Conservation (phyloP, 2,888 invertebrate genomes). For the Sinhomidia bicolor region DNA sequence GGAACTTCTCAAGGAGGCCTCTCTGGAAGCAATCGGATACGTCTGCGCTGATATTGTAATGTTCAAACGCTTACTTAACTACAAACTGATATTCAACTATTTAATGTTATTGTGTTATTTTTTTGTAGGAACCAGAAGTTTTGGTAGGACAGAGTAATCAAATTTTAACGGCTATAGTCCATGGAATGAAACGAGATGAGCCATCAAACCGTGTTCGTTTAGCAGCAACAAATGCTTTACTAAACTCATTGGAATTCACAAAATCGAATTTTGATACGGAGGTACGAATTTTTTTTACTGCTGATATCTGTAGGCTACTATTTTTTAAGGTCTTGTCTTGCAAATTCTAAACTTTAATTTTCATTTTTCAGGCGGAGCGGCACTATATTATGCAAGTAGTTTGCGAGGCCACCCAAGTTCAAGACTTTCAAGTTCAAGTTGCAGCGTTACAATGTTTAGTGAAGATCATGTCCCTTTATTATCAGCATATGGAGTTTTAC, state of each 20-base stretch:
- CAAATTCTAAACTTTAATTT: too few relatives aligned
- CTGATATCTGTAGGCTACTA: too few relatives aligned
- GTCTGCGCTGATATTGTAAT: conserved; percentile 97
- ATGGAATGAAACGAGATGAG: conserved; percentile 98
- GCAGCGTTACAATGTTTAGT: conserved; percentile 99
- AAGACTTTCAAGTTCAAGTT: conserved; percentile 95
- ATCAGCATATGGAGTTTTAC: conserved; percentile 99
- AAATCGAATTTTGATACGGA: conserved; percentile 99
- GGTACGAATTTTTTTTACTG: too few relatives aligned
- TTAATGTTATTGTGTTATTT: background rate
- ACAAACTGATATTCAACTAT: background rate
- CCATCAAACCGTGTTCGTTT: conserved; percentile 96
- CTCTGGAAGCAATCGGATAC: conserved; percentile 98
- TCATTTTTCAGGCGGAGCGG: conserved; percentile 87
- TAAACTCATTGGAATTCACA: conserved; percentile 99
- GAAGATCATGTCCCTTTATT: conserved; percentile 98
- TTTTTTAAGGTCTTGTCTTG: too few relatives aligned
- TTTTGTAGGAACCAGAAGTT: conserved; percentile 89
- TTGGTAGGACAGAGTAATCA: conserved; percentile 96
- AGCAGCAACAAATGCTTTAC: conserved; percentile 97
- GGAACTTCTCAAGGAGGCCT: conserved; percentile 97
- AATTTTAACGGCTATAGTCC: conserved; percentile 98
- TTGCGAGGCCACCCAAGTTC: conserved; percentile 98
- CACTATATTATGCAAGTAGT: conserved; percentile 99
- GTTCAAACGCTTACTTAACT: conserved; percentile 80